Base-by-base conservation (phyloP, 64 coral and sea anemone species). In the Stichodactyla helianthus region DNA sequence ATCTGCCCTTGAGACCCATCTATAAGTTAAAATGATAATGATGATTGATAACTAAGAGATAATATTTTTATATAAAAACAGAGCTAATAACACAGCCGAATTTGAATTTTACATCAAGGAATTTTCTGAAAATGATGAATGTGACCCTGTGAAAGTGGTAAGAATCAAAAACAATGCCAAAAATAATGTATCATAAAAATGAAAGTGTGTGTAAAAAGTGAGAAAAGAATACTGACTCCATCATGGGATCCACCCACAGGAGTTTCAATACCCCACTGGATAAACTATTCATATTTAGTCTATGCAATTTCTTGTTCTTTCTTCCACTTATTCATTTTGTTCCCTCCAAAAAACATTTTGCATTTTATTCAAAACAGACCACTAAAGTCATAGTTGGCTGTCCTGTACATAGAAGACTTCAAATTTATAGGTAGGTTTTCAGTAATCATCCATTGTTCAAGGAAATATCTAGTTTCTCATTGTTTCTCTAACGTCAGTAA, bases 41-140 rank as follows among this genome's bases (percentile, higher is more conserved):
- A 60, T 60, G 5, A 12, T 14, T 60, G 58, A 68, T 20, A 9
- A 68, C 19, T 16, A 65, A 65, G 11, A 65, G 14, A 65, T 59
- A 60, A 15, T 62, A 0, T 6, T 65, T 8, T 12, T 65, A 63
- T 64, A 20, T 65, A 7, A n/a, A 22, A 65, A 20, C 56, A 84
- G 82, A 84, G 16, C 16, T 17, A 84, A 59, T 22, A 14, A 5
- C 53, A 12, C 77, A 55, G 79, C 71, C 26, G 82, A 93, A 55
- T 76, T 86, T 83, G 86, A 89, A 31, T 95, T 95, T 86, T 64
- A 77, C 58, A 90, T 95, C 91, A 89, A 86, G 44, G 79, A 91
- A 76, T 95, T 92, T 93, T 83, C 91, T 35, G 84, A 89, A 27
- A 89, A 89, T 62, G 10, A 82, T 18, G 54, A 51, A 31, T 93